Evolutionary conservation across 2,113 vertebrate genomes (phyloP), one percentile per base, ranked within the genome.

Genomic region (Prinia subflava): DNA sequence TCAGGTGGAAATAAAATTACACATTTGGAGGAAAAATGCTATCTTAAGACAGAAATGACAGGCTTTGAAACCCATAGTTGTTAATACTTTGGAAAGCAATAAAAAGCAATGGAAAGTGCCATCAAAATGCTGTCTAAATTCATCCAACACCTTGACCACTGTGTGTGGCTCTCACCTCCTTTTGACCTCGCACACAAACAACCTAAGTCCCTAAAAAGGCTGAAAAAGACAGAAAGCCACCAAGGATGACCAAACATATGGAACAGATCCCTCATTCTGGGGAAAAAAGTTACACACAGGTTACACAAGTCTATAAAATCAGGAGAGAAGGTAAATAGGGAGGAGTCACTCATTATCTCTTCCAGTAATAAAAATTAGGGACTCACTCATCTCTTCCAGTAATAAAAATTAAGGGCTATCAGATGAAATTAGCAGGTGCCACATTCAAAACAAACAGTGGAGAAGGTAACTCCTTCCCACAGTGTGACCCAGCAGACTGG

Each of bases 351-450:
- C 30, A 52, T 87, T 82, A 87, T 60, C 56, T 68, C 60, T 89
- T 59, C 31, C 52, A 35, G 14, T 77, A 55, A 87, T 64, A 89
- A 69, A 64, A 89, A 91, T 44, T 50, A 89, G 59, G 53, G 59
- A 77, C 37, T 73, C 24, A 16, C 19, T 89, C 27, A 53, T 83
- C 57, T 69, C 63, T 86, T 73, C 53, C 71, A 41, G 11, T 74
- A 77, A 91, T 41, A 78, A 70, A 42, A 92, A 91, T 47, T 37
- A 87, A 74, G 39, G 33, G 64, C 82, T 71, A 87, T 69, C 65
- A 83, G 49, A 81, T 23, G 15, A 84, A 95, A 94, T 75, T 60
- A 64, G 77, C 44, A 89, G 81, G 74, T 55, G 60, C 6, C 47
- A 63, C 41, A 20, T 55, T 56, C 60, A 89, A 67, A 95, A 87